phyloP scores from a whole-genome alignment of 2,113 vertebrate species.

The Oostethus manadensis region DNA sequence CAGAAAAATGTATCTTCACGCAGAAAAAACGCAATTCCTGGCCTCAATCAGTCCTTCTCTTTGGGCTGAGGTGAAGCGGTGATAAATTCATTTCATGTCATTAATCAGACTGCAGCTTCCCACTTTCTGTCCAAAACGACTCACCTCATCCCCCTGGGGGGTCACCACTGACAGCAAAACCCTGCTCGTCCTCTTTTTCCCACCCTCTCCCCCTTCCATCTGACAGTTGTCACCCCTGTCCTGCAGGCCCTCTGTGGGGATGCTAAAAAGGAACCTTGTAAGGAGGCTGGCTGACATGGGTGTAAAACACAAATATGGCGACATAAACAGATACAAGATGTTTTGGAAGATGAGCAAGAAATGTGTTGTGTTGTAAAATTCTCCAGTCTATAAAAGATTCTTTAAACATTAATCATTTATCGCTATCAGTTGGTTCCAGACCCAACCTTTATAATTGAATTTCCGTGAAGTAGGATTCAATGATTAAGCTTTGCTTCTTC shows the following conservation, averaged over 20 bases:
- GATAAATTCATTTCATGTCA: slow-evolving; percentile 57
- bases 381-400: too few species aligned
- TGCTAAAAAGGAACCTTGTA: slow-evolving; percentile 12
- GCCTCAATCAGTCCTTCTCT: slow-evolving; percentile 31
- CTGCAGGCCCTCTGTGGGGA: slow-evolving; percentile 17
- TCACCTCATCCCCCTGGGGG: slow-evolving; percentile 14
- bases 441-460: too few species aligned
- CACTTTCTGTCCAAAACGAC: slow-evolving; percentile 25
- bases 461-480: too few species aligned
- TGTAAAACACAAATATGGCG: neutral
- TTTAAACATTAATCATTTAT: too few species aligned
- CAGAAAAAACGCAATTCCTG: slow-evolving; percentile 16
- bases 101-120: slow-evolving; percentile 56
- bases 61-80: slow-evolving; percentile 45
- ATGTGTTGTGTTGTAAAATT: too few species aligned
- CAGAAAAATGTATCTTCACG: slow-evolving; percentile 18
- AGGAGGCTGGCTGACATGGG: neutral
- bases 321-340: neutral
- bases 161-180: slow-evolving; percentile 8
- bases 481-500: too few species aligned
- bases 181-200: neutral
- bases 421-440: too few species aligned
- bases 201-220: neutral
- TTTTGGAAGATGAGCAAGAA: too few species aligned
- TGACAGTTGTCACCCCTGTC: slow-evolving; percentile 21